Conservation (phyloP, 2,888 invertebrate species). For the Sesia bembeciformis region DNA sequence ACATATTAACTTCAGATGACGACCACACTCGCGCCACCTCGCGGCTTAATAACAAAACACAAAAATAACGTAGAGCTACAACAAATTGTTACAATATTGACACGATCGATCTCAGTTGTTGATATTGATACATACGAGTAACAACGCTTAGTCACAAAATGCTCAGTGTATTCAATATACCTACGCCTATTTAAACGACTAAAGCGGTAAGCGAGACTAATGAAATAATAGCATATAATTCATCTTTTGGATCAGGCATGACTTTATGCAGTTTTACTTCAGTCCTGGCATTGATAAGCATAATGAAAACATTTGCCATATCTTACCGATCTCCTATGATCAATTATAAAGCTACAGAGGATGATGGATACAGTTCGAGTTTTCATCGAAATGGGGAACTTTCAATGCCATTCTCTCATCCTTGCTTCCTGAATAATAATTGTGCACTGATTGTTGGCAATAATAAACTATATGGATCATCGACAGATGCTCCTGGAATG, state of each 20-base stretch:
- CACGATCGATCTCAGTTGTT: too few relatives aligned
- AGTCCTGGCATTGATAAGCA: background rate
- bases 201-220: slow-evolving; percentile 5
- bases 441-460: background rate
- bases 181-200: background rate
- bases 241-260: slow-evolving; percentile 9
- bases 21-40: too few relatives aligned
- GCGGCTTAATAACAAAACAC: too few relatives aligned
- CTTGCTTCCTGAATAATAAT: background rate
- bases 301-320: background rate
- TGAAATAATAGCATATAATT: slow-evolving; percentile 5
- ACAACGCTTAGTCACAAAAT: slow-evolving; percentile 16
- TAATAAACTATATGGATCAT: too few relatives aligned
- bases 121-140: too few relatives aligned
- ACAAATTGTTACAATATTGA: too few relatives aligned
- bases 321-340: background rate
- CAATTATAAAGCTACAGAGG: background rate
- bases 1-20: too few relatives aligned
- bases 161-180: slow-evolving; percentile 16
- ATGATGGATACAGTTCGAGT: background rate
- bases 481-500: too few relatives aligned
- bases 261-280: slow-evolving; percentile 1
- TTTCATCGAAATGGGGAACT: background rate
- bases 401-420: background rate
- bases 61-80: too few relatives aligned